Base-by-base conservation (phyloP, 1,140 invertebrate genomes). In the Neodiprion pinetum region DNA sequence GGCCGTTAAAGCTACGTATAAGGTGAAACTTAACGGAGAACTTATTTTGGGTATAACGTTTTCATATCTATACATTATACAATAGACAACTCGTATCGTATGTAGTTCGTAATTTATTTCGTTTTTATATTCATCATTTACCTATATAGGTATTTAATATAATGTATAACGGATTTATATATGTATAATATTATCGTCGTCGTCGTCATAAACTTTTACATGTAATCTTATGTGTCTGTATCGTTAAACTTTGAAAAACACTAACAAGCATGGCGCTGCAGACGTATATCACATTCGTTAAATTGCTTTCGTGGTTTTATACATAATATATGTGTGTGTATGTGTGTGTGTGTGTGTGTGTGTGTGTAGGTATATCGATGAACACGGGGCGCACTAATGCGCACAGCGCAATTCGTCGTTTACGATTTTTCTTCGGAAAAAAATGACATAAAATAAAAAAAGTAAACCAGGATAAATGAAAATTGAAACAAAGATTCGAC, bases 181-280 rank as follows among this genome's bases (percentile, higher is more conserved):
- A 61, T 61, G n/a, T 61, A 14, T 61, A 14, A 61, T 61, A 61
- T 61, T 9, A 14, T 61, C 53, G 11, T 61, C 53, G 3, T 61
- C 53, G 11, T 61, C 7, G 11, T 61, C 53, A 61, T 61, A 40
- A 40, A 40, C 28, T 40, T 2, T 40, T 40, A 40, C 28, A 40
- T 40, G 28, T 3, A 40, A 1, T 40, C 5, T 40, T 40, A 40
- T 40, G 5, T 40, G 28, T 40, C 28, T 61, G 53, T 61, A 9
- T 61, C 53, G n/a, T 61, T 61, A 61, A 61, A 61, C 53, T 61
- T 61, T 61, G 53, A 61, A 61, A 61, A 61, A 61, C 53, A 61
- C 53, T 61, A 61, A 61, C 53, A 61, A 61, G 53, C 53, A 61
- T 40, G 28, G 53, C 28, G 28, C 28, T 17, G n/a, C 53, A 8